phyloP scores from a whole-genome alignment of 1,140 invertebrate species.

The Ips typographus region DNA sequence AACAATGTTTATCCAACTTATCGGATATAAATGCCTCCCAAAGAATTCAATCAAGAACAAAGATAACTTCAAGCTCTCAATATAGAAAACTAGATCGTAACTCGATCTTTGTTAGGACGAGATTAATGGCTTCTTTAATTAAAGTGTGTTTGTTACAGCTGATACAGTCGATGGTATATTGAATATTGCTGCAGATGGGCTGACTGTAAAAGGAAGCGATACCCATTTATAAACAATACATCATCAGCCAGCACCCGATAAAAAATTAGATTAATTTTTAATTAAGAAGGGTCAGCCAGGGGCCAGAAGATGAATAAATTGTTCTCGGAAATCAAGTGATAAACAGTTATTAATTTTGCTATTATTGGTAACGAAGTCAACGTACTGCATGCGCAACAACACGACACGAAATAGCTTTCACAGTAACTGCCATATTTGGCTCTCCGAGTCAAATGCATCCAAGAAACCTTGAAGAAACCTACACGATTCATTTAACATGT shows the following conservation, averaged over 20 bases:
- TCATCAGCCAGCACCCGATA: conserved; percentile 9
- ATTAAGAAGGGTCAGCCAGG: conserved; percentile 1
- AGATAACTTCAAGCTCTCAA: not conserved
- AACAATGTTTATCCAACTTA: too few species aligned
- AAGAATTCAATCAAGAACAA: too few species aligned
- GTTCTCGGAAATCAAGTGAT: conserved; percentile 3
- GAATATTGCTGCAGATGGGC: conserved; percentile 16
- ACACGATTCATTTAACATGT: not conserved
- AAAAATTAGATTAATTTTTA: conserved; percentile 13
- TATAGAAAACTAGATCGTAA: conserved; percentile 22
- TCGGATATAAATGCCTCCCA: too few species aligned
- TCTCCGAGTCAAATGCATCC: not conserved
- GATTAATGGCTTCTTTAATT: conserved; percentile 25
- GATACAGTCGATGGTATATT: conserved; percentile 21
- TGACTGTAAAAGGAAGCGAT: conserved; percentile 19
- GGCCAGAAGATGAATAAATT: not conserved
- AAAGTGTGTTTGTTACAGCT: conserved; percentile 21
- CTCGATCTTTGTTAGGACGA: conserved; percentile 20
- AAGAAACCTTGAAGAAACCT: not conserved
- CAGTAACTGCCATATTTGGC: not conserved
- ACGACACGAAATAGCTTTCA: not conserved
- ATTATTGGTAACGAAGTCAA: not conserved
- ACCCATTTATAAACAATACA: conserved; percentile 10
- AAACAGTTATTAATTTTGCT: not conserved
- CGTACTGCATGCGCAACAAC: not conserved